These are phyloP conservation scores for Mustela lutreola DNA, from an alignment of 2,113 vertebrate genomes.

Conservation along the genomic window DNA sequence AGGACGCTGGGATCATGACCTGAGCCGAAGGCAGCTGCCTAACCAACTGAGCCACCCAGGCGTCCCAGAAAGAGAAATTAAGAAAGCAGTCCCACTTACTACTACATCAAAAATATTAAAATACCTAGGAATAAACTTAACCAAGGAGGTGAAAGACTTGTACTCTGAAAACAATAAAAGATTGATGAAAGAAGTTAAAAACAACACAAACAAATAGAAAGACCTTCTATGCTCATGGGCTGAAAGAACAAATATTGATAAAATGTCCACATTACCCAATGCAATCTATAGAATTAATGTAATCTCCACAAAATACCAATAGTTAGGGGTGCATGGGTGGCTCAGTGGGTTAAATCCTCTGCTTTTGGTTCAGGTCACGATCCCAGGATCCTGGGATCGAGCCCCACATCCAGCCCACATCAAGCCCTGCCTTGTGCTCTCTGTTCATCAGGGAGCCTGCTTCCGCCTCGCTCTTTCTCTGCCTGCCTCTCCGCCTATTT, in stretches of 20 bases:
- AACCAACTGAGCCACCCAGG: too few species aligned
- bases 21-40: too few species aligned
- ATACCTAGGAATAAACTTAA: background rate
- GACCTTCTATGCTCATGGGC: background rate
- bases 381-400: too few species aligned
- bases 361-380: too few species aligned
- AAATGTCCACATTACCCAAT: background rate
- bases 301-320: background rate
- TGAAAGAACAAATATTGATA: background rate
- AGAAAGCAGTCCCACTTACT: background rate
- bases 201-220: background rate
- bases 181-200: background rate
- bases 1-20: too few species aligned
- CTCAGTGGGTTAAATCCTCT: too few species aligned
- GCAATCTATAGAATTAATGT: background rate
- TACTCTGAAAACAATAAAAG: background rate
- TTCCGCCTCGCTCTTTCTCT: too few species aligned
- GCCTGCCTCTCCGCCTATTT: too few species aligned
- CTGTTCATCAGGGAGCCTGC: too few species aligned
- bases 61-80: background rate
- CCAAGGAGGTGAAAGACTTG: background rate
- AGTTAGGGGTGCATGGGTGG: background rate
- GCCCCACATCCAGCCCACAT: too few species aligned
- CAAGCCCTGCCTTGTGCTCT: too few species aligned
- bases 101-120: background rate